Base-by-base conservation (phyloP, 2,113 vertebrate genomes). In the Labeo rohita region DNA sequence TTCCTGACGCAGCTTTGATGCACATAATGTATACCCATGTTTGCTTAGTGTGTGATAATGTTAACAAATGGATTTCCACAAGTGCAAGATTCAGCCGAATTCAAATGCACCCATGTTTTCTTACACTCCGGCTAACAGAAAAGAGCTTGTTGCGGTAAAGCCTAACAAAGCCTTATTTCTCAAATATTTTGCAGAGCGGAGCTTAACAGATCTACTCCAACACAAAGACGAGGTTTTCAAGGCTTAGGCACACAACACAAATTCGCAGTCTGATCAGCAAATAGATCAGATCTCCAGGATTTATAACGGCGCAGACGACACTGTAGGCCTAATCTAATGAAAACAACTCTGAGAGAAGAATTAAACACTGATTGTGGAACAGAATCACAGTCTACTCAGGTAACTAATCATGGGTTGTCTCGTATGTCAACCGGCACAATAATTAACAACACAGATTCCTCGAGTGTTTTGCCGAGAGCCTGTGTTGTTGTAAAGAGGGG, bases 401-500 rank as follows among this genome's bases (percentile, higher is more conserved):
- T 80, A 80, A 80, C 54, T 61, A 80, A 61, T 45, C 36, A 61
- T 13, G 18, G 77, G 77, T 45, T 61, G 54, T 59, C 36, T 43
- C 16, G 7, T 80, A 61, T 61, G 21, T 63, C 77, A 80, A 45
- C 23, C 54, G 45, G 77, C 76, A 34, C 28, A 43, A 54, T 59
- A 59, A 78, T 78, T 59, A 78, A 56, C 49, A 18, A 21, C n/a
- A 10, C 50, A 18, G 34, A 73, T 28, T 23, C 39, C 81, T 82
- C 13, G 12, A 82, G 79, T 54, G 50, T n/a, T 21, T 34, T 50
- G 18, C 49, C 34, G 5, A 4, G 54, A 70, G 63, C 36, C 23
- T 75, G 47, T 87, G 45, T 84, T 43, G 61, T 52, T 59, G 39
- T 34, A 85, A 70, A 83, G 56, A 10, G 39, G 28, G 72, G 73